Base-by-base conservation (phyloP, 2,797 vertebrate genomes). In the Graptemys geographica region DNA sequence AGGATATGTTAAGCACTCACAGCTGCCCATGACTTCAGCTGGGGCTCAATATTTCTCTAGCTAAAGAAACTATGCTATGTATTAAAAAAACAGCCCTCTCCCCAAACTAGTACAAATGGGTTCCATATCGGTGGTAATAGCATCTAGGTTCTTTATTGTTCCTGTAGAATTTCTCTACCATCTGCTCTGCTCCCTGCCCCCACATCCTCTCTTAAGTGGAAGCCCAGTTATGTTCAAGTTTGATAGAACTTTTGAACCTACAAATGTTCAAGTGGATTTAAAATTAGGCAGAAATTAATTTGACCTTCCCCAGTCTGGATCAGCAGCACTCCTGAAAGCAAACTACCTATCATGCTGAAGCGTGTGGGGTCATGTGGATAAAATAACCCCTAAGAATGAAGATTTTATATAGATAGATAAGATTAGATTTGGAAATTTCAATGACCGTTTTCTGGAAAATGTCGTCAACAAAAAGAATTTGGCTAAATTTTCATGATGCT, bases 21-120 rank as follows among this genome's bases (percentile, higher is more conserved):
- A 84, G 27, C 59, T 96, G 49, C 81, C 94, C 93, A 86, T 96
- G 94, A 96, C 81, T 79, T 96, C 94, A 97, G 89, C 86, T 92
- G 94, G 83, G 84, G 82, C 37, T 96, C 55, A 12, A 56, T n/a
- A 59, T 87, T 93, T 95, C 92, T 81, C 74, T 76, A 86, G 69
- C 74, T 91, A 86, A 94, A 78, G 25, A 28, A 31, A 49, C 5
- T 72, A 21, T 41, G 69, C 21, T 41, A 23, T 72, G 69, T 72
- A 72, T 72, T 47, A 78, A 16, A 12, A 15, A 94, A 9, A 93
- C 81, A 95, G 94, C 84, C 92, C 81, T 89, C 87, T 55, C 76
- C 79, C 76, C 88, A 96, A 89, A 11, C 72, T 65, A 1, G 1
- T 88, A 82, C 41, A 82, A 33, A 95, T 55, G 25, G 53, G 62